These are phyloP conservation scores for Caenorhabditis macrosperma DNA, from an alignment of 2,888 invertebrate genomes.

Conservation along the genomic window DNA sequence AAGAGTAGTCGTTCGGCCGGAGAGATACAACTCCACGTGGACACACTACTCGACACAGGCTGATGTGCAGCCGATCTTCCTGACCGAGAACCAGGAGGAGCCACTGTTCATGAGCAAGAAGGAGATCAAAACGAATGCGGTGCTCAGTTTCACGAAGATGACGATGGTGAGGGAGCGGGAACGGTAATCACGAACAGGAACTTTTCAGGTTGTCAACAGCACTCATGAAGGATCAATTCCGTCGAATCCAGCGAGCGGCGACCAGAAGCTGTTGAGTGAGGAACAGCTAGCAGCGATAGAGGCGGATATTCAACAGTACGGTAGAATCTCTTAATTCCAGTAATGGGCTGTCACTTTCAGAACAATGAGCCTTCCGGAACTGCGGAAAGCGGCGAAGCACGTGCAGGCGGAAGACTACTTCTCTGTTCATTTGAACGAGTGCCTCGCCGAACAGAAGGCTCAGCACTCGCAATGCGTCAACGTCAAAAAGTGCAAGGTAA, in stretches of 20 bases:
- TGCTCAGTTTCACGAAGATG: constrained; percentile 28
- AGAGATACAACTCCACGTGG: constrained; percentile 54
- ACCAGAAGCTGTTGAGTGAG: constrained; percentile 11
- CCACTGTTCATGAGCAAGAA: constrained; percentile 22
- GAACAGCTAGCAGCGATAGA: constrained; percentile 24
- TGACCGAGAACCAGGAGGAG: constrained; percentile 15
- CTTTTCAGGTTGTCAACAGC: background rate
- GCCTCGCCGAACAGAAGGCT: constrained; percentile 6
- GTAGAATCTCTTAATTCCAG: background rate
- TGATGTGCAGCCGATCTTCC: constrained; percentile 7
- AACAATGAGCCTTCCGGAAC: constrained; percentile 7
- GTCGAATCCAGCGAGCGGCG: constrained; percentile 18
- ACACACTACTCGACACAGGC: constrained; percentile 38
- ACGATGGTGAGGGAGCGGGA: background rate
- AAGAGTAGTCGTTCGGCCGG: constrained; percentile 33
- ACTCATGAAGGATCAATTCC: constrained; percentile 13
- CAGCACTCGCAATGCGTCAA: constrained; percentile 15
- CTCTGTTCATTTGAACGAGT: constrained; percentile 10
- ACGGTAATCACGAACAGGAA: background rate
- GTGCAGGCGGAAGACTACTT: constrained; percentile 29
- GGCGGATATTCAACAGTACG: constrained; percentile 19
- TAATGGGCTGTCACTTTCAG: background rate
- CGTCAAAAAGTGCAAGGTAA: constrained; percentile 20
- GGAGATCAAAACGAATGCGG: constrained; percentile 6
- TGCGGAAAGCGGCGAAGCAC: constrained; percentile 10